phyloP scores from a whole-genome alignment of 2,888 invertebrate species.

The Campoplex capitator region DNA sequence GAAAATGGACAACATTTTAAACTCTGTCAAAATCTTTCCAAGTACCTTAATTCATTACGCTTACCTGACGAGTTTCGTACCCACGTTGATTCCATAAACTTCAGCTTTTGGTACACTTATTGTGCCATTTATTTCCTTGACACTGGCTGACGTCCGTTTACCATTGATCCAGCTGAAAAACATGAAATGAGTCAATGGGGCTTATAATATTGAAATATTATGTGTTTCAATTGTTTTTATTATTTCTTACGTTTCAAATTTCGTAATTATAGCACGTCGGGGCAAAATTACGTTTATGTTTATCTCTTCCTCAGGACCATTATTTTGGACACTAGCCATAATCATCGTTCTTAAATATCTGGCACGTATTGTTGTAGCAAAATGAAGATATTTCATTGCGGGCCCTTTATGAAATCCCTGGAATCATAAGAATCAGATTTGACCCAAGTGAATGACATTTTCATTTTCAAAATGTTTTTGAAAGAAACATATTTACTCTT shows the following conservation, averaged over 20 bases:
- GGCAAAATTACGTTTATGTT: conserved; percentile 54
- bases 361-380: conserved; percentile 47
- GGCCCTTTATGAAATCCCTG: background rate
- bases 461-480: background rate
- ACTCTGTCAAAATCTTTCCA: no score
- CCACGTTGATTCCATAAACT: conserved; percentile 27
- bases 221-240: background rate
- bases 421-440: background rate
- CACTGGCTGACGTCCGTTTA: background rate
- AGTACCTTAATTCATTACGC: background rate
- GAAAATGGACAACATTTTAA: no score
- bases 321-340: conserved; percentile 29
- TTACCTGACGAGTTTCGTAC: conserved; percentile 51
- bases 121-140: conserved; percentile 28
- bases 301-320: conserved; percentile 8
- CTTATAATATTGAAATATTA: no score
- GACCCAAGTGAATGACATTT: background rate
- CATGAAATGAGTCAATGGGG: no score
- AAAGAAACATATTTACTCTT: background rate
- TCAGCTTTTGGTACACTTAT: background rate
- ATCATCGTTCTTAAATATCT: conserved; percentile 55
- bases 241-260: conserved; percentile 35
- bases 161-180: conserved; percentile 21
- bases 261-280: conserved; percentile 41
- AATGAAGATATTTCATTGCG: conserved; percentile 44